Conservation (phyloP, 2,797 vertebrate genomes). For the Falco cherrug region DNA sequence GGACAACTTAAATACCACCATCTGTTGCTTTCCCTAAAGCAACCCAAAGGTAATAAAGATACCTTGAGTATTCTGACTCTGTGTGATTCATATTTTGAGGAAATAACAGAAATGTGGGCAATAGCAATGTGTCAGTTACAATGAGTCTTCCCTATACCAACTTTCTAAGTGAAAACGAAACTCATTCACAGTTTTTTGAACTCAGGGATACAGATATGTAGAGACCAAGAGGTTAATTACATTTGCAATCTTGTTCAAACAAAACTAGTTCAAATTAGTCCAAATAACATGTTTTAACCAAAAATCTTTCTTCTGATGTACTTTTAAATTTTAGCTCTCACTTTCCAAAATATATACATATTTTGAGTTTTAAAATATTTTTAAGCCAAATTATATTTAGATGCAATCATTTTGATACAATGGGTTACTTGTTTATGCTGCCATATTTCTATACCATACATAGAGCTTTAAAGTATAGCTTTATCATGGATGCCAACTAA, state of each 20-base stretch:
- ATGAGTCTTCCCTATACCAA: neutral
- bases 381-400: neutral
- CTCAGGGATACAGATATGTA: neutral
- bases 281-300: neutral
- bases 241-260: neutral
- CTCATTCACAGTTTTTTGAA: slow-evolving; percentile 1
- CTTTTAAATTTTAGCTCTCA: neutral
- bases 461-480: neutral
- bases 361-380: neutral
- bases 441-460: neutral
- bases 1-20: neutral
- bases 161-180: slow-evolving; percentile 32
- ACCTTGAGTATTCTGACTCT: neutral
- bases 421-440: neutral
- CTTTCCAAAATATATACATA: neutral
- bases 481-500: neutral
- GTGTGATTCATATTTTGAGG: neutral
- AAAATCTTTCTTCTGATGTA: neutral
- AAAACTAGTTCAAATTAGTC: neutral
- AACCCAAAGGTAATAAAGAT: slow-evolving; percentile 8
- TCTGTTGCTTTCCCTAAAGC: slow-evolving; percentile 16
- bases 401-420: neutral
- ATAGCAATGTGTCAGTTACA: neutral
- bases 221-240: neutral
- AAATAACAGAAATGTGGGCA: neutral